These are phyloP conservation scores for Ylistrum balloti DNA, from an alignment of 1,140 invertebrate genomes.

Conservation along the genomic window DNA sequence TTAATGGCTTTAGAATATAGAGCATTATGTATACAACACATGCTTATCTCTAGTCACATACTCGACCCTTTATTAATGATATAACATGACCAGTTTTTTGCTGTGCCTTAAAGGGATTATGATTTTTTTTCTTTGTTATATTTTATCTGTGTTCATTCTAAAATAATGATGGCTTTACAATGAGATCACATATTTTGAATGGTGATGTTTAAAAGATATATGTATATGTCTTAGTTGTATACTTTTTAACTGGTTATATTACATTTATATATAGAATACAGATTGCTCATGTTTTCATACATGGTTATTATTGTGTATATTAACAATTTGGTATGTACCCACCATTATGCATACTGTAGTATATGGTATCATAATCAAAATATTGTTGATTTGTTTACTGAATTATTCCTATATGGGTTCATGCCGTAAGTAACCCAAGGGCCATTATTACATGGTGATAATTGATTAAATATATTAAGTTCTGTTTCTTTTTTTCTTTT, in stretches of 20 bases:
- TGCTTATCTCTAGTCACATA: constrained; percentile 77
- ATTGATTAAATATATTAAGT: constrained; percentile 55
- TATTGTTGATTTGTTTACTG: constrained; percentile 40
- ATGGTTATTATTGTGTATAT: constrained; percentile 36
- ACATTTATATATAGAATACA: constrained; percentile 29
- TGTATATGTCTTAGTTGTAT: constrained; percentile 61
- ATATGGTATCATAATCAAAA: constrained; percentile 40
- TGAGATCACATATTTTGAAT: constrained; percentile 66
- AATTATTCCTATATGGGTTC: constrained; percentile 39
- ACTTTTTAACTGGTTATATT: constrained; percentile 60
- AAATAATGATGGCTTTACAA: constrained; percentile 72
- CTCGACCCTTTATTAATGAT: constrained; percentile 70
- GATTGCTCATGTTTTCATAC: constrained; percentile 34
- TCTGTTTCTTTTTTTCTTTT: constrained; percentile 49
- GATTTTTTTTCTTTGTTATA: constrained; percentile 62
- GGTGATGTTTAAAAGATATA: constrained; percentile 65
- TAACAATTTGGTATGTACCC: constrained; percentile 30
- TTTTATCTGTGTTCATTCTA: constrained; percentile 71
- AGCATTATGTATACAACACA: constrained; percentile 48
- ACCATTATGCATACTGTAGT: constrained; percentile 38
- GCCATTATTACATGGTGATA: constrained; percentile 51
- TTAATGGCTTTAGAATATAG: constrained; percentile 38
- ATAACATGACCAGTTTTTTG: constrained; percentile 72
- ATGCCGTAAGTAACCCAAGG: constrained; percentile 32
- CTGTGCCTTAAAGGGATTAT: constrained; percentile 78